phyloP scores from a whole-genome alignment of 2,888 invertebrate species.

The Cantharis nigra region DNA sequence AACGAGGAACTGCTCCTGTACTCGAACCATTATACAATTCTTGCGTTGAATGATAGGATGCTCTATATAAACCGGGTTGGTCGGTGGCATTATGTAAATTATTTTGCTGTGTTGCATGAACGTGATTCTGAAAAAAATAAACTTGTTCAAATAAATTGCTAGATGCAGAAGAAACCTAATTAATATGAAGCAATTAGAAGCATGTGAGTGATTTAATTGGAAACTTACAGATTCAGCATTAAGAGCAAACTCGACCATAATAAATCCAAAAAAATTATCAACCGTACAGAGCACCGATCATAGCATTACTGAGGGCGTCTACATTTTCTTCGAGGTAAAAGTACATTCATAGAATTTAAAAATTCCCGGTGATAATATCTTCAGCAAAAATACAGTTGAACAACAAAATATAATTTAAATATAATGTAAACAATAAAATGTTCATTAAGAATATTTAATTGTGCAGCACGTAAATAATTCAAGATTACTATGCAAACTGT shows the following conservation, averaged over 20 bases:
- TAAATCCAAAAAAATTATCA: slow-evolving; percentile 10
- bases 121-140: slow-evolving; percentile 46
- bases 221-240: slow-evolving; percentile 41
- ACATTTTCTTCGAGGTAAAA: slow-evolving; percentile 44
- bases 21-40: slow-evolving; percentile 55
- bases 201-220: background rate
- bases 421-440: slow-evolving; percentile 3
- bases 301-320: slow-evolving; percentile 47
- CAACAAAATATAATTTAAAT: slow-evolving; percentile 32
- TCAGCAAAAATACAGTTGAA: slow-evolving; percentile 46
- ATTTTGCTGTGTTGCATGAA: slow-evolving; percentile 58
- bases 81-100: slow-evolving; percentile 58
- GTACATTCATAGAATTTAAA: slow-evolving; percentile 49
- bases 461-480: slow-evolving; percentile 16
- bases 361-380: slow-evolving; percentile 51
- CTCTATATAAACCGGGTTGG: slow-evolving; percentile 58
- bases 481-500: slow-evolving; percentile 17
- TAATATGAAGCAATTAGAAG: background rate
- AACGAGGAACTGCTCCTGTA: slow-evolving; percentile 52
- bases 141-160: background rate
- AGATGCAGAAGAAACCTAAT: background rate
- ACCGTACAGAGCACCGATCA: slow-evolving; percentile 42
- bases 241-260: slow-evolving; percentile 47
- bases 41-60: slow-evolving; percentile 60
- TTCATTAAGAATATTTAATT: slow-evolving; percentile 9